Conservation (phyloP, 2,888 invertebrate species). For the Pelosia muscerda region DNA sequence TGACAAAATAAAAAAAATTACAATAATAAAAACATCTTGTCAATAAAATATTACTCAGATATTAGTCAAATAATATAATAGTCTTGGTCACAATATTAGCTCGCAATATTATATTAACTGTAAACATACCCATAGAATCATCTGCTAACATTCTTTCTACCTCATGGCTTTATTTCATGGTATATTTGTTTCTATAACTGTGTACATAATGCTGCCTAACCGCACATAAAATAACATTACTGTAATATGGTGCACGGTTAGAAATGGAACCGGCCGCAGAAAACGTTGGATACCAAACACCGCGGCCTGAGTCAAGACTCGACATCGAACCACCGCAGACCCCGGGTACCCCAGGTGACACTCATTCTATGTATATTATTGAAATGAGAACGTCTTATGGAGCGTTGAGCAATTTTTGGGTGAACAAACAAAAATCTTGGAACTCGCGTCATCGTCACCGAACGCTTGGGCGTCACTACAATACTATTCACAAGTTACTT, state of each 20-base stretch:
- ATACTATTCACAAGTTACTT: no score
- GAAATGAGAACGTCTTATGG: no score
- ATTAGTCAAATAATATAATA: no score
- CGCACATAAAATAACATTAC: conserved; percentile 49
- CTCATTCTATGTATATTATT: no score
- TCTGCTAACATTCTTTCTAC: background rate
- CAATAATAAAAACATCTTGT: no score
- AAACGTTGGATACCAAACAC: conserved; percentile 58
- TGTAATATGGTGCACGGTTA: conserved; percentile 62
- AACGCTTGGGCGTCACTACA: no score
- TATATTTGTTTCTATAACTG: conserved; percentile 24
- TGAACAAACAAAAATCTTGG: no score
- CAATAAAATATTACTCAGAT: no score
- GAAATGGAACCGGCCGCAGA: conserved; percentile 66
- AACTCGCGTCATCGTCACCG: no score
- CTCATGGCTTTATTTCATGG: conserved; percentile 23
- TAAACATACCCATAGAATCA: background rate
- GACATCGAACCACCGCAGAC: conserved; percentile 73
- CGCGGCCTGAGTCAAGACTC: conserved; percentile 56
- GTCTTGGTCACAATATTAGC: no score
- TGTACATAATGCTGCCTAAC: conserved; percentile 51
- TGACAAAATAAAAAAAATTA: no score
- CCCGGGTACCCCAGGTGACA: conserved; percentile 68
- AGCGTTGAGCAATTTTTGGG: no score
- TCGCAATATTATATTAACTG: background rate